Evolutionary conservation across 2,797 vertebrate genomes (phyloP).

Genomic region (Cottoperca gobio): DNA sequence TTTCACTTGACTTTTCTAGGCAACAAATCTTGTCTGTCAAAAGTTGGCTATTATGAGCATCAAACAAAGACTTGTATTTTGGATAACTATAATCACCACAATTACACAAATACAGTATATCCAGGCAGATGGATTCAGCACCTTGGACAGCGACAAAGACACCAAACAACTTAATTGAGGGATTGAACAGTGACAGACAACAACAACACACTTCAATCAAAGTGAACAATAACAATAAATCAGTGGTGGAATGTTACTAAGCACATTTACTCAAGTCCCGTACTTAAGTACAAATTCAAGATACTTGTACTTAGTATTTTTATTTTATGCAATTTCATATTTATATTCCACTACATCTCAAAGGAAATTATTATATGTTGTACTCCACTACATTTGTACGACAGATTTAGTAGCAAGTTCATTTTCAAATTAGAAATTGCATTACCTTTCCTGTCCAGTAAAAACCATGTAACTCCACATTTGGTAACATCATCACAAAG

Average conservation of each 20-base stretch:
- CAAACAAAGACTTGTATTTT: not conserved
- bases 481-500: not conserved
- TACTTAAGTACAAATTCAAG: too few species aligned
- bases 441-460: not conserved
- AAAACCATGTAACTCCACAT: not conserved
- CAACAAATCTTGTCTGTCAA: not conserved
- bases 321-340: too few species aligned
- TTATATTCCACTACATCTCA: too few species aligned
- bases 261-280: too few species aligned
- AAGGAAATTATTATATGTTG: too few species aligned
- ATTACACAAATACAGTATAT: too few species aligned
- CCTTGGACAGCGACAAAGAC: constrained; percentile 5
- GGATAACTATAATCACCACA: not conserved
- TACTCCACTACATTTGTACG: too few species aligned
- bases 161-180: not conserved
- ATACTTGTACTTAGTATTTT: too few species aligned
- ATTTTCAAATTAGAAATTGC: not conserved
- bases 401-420: too few species aligned
- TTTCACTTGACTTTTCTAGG: not conserved
- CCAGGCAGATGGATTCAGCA: constrained; percentile 17
- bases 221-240: too few species aligned
- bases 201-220: constrained; percentile 12
- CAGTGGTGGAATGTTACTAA: too few species aligned
- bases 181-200: not conserved
- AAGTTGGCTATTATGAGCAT: not conserved